These are phyloP conservation scores for Neomorphus geoffroyi DNA, from an alignment of 2,797 vertebrate species.

Conservation along the genomic window DNA sequence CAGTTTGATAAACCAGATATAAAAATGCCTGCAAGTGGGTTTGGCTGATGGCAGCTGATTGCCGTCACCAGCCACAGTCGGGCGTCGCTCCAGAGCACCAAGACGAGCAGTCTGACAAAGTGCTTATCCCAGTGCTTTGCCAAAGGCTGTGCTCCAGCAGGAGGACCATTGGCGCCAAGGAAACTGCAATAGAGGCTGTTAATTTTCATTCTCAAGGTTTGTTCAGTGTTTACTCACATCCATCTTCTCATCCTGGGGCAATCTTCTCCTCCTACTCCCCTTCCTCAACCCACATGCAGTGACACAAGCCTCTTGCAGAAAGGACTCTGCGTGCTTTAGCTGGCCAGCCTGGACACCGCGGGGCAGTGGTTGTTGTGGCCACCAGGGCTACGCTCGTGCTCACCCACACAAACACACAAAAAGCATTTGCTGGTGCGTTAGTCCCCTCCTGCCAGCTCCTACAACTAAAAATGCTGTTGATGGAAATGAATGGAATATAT, in stretches of 20 bases:
- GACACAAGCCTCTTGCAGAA: background rate
- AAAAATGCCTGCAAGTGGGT: background rate
- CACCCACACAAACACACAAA: background rate
- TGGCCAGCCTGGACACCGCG: background rate
- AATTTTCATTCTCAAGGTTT: background rate
- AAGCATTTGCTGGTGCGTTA: background rate
- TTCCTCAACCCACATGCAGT: accelerated
- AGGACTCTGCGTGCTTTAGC: background rate
- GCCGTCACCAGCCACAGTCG: background rate
- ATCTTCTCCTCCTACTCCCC: background rate
- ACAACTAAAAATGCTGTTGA: background rate
- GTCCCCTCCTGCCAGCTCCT: background rate
- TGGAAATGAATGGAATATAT: background rate
- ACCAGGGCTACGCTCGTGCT: background rate
- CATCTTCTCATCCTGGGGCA: background rate
- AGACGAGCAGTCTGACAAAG: background rate
- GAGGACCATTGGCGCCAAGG: background rate
- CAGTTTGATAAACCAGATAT: background rate
- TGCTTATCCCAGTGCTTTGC: background rate
- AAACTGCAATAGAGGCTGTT: background rate
- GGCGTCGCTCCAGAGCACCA: background rate
- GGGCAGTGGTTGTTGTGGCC: background rate
- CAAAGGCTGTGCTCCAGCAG: background rate
- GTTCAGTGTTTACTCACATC: background rate
- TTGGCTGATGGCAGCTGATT: background rate